phyloP scores from a whole-genome alignment of 2,797 vertebrate genomes.

The Poecilia wingei region DNA sequence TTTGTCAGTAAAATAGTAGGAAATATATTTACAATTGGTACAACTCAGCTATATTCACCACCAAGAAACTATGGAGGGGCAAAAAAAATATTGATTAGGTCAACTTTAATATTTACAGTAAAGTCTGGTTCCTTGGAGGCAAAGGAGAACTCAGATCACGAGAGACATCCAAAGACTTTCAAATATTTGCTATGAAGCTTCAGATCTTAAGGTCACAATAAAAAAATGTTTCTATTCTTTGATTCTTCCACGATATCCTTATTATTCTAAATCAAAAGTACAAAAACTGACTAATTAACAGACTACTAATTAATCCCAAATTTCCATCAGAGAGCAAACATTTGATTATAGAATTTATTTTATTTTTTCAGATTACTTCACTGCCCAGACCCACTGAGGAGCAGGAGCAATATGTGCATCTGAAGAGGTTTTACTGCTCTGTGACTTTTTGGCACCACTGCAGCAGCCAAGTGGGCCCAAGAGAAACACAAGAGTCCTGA shows the following conservation, averaged over 20 bases:
- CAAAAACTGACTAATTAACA: conserved; percentile 19
- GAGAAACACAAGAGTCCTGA: conserved; percentile 18
- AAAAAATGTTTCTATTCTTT: conserved; percentile 34
- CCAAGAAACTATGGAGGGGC: background rate
- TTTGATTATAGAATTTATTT: background rate
- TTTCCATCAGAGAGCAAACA: conserved; percentile 13
- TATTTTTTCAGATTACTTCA: background rate
- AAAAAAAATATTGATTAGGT: background rate
- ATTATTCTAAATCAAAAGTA: conserved; percentile 32
- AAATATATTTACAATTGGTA: background rate
- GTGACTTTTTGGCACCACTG: conserved; percentile 45
- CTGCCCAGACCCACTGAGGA: background rate
- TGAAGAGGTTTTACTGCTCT: conserved; percentile 23
- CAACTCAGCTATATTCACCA: background rate
- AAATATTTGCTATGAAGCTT: conserved; percentile 60
- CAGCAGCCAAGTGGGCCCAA: conserved; percentile 15
- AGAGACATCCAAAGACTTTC: conserved; percentile 67
- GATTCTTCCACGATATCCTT: conserved; percentile 27
- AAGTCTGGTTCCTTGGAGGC: background rate
- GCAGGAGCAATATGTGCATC: conserved; percentile 1
- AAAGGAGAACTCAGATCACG: background rate
- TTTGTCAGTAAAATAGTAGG: background rate
- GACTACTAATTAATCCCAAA: conserved; percentile 33
- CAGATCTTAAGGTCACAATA: conserved; percentile 38
- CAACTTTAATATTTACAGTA: background rate